Conservation (phyloP, 2,797 vertebrate genomes). For the Rhinoraja longicauda region DNA sequence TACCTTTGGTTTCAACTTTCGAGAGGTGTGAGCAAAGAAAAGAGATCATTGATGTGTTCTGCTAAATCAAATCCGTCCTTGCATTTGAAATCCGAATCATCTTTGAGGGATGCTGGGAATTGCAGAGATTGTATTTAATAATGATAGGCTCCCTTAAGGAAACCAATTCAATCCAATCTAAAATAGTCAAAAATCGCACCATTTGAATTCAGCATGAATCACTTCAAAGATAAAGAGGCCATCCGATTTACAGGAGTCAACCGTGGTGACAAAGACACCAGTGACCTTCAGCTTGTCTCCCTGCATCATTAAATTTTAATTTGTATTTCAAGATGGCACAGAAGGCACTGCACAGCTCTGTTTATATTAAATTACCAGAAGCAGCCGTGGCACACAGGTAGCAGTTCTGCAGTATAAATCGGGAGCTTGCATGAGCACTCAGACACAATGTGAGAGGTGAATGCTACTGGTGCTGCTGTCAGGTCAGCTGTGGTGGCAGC, state of each 20-base stretch:
- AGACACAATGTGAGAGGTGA: background rate
- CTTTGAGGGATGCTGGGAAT: background rate
- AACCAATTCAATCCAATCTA: background rate
- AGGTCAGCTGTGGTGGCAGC: background rate
- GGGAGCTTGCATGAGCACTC: background rate
- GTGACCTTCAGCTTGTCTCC: background rate
- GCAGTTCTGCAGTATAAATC: background rate
- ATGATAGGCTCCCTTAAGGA: no score
- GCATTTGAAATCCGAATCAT: background rate
- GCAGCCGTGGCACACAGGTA: background rate
- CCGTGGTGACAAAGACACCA: background rate
- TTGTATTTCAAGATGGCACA: conserved; percentile 1
- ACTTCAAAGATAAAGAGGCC: background rate
- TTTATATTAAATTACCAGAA: background rate
- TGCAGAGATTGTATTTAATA: background rate
- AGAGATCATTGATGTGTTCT: background rate
- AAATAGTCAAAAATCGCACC: background rate
- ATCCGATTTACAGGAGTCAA: background rate
- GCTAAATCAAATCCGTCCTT: background rate
- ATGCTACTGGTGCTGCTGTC: background rate
- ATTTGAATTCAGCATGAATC: background rate
- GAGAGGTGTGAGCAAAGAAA: background rate
- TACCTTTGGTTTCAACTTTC: background rate
- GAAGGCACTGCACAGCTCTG: background rate
- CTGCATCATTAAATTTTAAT: conserved; percentile 19